These are phyloP conservation scores for Serranus cabrilla DNA, from an alignment of 2,797 vertebrate genomes.

Conservation along the genomic window DNA sequence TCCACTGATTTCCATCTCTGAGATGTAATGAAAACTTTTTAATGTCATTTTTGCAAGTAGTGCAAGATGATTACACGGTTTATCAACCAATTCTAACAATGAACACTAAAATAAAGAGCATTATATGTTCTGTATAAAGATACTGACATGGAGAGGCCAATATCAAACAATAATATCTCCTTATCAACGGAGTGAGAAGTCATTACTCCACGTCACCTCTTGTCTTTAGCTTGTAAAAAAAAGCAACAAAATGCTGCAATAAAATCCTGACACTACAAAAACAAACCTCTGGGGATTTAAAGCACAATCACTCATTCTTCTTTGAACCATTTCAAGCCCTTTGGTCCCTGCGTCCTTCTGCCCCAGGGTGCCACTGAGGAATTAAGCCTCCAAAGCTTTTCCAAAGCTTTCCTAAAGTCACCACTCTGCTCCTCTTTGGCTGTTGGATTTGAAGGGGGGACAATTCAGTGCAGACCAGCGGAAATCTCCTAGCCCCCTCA, in stretches of 20 bases:
- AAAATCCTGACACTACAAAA: slow-evolving; percentile 55
- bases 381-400: slow-evolving; percentile 75
- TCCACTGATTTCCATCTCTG: too few relatives aligned
- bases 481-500: slow-evolving; percentile 71
- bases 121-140: too few relatives aligned
- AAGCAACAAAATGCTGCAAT: slow-evolving; percentile 54
- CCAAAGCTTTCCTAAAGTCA: slow-evolving; percentile 49
- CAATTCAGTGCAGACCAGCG: slow-evolving; percentile 64
- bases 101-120: too few relatives aligned
- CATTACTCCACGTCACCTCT: slow-evolving; percentile 13
- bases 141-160: too few relatives aligned
- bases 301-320: slow-evolving; percentile 73
- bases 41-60: too few relatives aligned
- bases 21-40: too few relatives aligned
- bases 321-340: slow-evolving; percentile 65
- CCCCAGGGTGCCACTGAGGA: slow-evolving; percentile 78
- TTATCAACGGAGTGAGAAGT: neutral
- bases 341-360: slow-evolving; percentile 61
- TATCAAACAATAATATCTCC: too few relatives aligned
- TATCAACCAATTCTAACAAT: too few relatives aligned
- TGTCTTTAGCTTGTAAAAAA: slow-evolving; percentile 19
- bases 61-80: too few relatives aligned
- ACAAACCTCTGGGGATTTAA: slow-evolving; percentile 69
- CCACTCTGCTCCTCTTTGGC: slow-evolving; percentile 60
- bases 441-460: slow-evolving; percentile 50